Evolutionary conservation across 2,888 invertebrate species (phyloP).

Genomic region (Heliconius sara): DNA sequence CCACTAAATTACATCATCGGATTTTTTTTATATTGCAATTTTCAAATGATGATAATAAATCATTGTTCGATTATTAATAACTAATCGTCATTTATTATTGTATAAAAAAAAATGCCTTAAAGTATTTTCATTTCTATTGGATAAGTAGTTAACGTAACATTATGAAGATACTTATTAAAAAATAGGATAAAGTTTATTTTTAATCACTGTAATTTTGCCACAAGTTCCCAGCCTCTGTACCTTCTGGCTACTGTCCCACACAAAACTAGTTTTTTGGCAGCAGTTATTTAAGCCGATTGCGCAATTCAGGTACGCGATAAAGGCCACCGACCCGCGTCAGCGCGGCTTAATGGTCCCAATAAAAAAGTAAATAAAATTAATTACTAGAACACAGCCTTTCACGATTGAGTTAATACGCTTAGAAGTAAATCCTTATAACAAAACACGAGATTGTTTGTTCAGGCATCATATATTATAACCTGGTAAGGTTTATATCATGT

Average conservation of each 20-base stretch:
- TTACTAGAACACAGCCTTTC: constrained; percentile 59
- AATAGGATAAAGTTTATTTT: not conserved
- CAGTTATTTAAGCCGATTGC: constrained; percentile 73
- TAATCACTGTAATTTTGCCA: not conserved
- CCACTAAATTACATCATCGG: constrained; percentile 50
- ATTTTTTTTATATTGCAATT: constrained; percentile 26
- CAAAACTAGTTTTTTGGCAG: constrained; percentile 79
- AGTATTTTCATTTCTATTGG: not conserved
- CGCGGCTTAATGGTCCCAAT: constrained; percentile 66
- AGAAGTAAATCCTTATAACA: constrained; percentile 30
- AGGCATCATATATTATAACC: constrained; percentile 5
- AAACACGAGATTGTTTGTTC: constrained; percentile 15
- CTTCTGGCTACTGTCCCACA: constrained; percentile 57
- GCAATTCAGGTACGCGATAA: constrained; percentile 66
- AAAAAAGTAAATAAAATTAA: constrained; percentile 75
- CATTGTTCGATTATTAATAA: not conserved
- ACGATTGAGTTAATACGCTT: constrained; percentile 39
- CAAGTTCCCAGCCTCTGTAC: constrained; percentile 15
- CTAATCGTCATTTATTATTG: not conserved
- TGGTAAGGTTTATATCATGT: not conserved
- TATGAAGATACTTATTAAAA: not conserved
- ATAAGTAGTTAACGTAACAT: not conserved
- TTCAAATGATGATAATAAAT: constrained; percentile 1
- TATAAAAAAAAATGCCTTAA: not conserved
- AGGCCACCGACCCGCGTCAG: constrained; percentile 67